Base-by-base conservation (phyloP, 2,113 vertebrate species). In the Azemiops feae region DNA sequence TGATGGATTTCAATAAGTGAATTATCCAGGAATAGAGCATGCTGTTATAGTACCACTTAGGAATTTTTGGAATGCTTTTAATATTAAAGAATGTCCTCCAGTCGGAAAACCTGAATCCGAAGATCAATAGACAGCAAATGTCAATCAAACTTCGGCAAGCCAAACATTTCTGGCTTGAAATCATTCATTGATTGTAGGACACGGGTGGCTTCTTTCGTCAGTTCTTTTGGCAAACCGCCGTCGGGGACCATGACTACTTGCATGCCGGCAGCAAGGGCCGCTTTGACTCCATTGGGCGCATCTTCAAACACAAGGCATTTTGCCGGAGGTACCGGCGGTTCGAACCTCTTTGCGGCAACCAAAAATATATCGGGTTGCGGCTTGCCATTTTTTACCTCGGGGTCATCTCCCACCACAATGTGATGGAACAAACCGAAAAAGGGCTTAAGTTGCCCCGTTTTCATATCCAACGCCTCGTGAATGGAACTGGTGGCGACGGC, bases 261-360 rank as follows among this genome's bases (percentile, higher is more conserved):
- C 99, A 99, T 99, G 27, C 98, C 98, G 0, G 98, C 98, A 0
- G 97, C 97, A 53, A 98, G 91, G 0, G 97, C 99, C 0, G 98
- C 98, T 95, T 96, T 97, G 43, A 99, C 98, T 0, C 99, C 99
- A 2, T 98, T 98, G 55, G 98, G 98, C 1, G 99, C 97, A 8
- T 99, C 99, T 96, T 99, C 99, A 91, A 99, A 99, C 91, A 99
- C 99, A 86, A 99, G 96, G 94, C 99, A 99, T 98, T 98, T 97
- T n/a, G 97, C 97, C 0, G 95, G 95, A 7, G 95, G 1, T 6
- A 97, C 96, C 0, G 98, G 94, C 0, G 98, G 98, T 0, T 94
- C 23, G 96, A 99, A 99, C 64, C 98, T 98, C 53, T 95, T 93
- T 34, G 98, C 99, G 91, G 98, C 98, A 43, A 98, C 95, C 18